Base-by-base conservation (phyloP, 1,140 invertebrate species). In the Cephus cinctus region DNA sequence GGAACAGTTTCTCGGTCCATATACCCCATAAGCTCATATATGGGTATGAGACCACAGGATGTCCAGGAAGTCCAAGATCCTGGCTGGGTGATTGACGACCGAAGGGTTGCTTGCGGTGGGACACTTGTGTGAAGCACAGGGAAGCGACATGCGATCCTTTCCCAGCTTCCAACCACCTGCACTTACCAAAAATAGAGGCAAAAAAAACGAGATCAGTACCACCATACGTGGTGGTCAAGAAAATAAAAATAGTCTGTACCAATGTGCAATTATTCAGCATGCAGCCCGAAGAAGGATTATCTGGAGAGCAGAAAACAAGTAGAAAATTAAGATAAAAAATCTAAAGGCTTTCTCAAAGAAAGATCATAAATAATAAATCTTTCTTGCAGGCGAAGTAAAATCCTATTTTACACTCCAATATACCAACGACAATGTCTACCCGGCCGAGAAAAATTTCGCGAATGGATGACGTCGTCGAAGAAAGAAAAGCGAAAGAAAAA, bases 361-460 rank as follows among this genome's bases (percentile, higher is more conserved):
- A 6, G 25, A 27, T 27, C 25, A n/a, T n/a, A n/a, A n/a, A n/a
- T n/a, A n/a, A n/a, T n/a, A n/a, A n/a, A n/a, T n/a, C n/a, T n/a
- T n/a, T n/a, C n/a, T n/a, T n/a, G n/a, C 25, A 27, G n/a, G 6
- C 4, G 9, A 21, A 31, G 16, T 6, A 25, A 59, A 61, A 65
- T 65, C 62, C 43, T 21, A 63, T 65, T 65, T 65, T 63, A 53
- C 56, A 55, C 58, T 63, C 43, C 52, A 63, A 31, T 63, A 61
- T 59, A 40, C 43, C 8, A 0, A 5, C 31, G 25, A 64, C 58
- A 63, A 63, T 60, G 44, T 20, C 34, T 16, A 42, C 27, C 21
- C 16, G 6, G 15, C 2, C 16, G 22, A 9, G 16, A 16, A 32
- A 57, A 61, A 63, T 65, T 63, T 56, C 45, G 50, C 56, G 42